These are phyloP conservation scores for Drosophila azteca DNA, from an alignment of 1,140 invertebrate genomes.

Conservation along the genomic window DNA sequence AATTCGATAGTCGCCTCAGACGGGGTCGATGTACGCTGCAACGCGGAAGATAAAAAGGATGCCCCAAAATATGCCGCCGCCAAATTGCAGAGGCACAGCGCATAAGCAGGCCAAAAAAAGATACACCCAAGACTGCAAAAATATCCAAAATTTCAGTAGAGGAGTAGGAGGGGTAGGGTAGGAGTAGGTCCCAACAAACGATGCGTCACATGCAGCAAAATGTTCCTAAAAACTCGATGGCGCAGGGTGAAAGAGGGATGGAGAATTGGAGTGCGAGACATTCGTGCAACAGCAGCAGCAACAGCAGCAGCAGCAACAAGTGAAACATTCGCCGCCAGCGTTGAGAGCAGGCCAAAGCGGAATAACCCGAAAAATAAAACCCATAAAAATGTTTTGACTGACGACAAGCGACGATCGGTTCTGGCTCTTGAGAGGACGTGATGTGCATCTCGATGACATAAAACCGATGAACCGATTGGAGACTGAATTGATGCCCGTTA, in stretches of 20 bases:
- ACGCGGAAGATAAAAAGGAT: conserved; percentile 82
- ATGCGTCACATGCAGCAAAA: conserved; percentile 76
- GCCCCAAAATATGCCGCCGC: conserved; percentile 72
- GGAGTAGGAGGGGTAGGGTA: too few relatives aligned
- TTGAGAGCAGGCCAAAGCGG: conserved; percentile 16
- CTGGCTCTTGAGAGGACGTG: conserved; percentile 44
- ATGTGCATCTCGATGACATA: conserved; percentile 54
- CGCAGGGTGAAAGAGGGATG: conserved; percentile 4
- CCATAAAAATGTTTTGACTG: conserved; percentile 78
- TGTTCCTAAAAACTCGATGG: conserved; percentile 60
- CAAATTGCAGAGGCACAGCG: conserved; percentile 50
- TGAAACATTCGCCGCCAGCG: conserved; percentile 50
- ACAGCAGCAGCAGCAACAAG: conserved; percentile 64
- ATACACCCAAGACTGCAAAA: conserved; percentile 54
- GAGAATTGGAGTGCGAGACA: conserved; percentile 2
- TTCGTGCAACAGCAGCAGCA: conserved; percentile 9
- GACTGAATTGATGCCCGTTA: conserved; percentile 21
- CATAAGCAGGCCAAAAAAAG: conserved; percentile 39
- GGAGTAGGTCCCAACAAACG: conserved; percentile 31
- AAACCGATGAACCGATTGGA: conserved; percentile 29
- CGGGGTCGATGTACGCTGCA: conserved; percentile 65
- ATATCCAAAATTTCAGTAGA: conserved; percentile 75
- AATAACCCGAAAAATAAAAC: conserved; percentile 35
- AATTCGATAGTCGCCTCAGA: conserved; percentile 48
- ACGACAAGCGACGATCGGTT: conserved; percentile 50